A percentile compares a stretch with the other conserved stretches of the same genome.
Evolutionary conservation across 2,797 vertebrate species (phyloP).

Genomic region (Lindbergichthys nudifrons): DNA sequence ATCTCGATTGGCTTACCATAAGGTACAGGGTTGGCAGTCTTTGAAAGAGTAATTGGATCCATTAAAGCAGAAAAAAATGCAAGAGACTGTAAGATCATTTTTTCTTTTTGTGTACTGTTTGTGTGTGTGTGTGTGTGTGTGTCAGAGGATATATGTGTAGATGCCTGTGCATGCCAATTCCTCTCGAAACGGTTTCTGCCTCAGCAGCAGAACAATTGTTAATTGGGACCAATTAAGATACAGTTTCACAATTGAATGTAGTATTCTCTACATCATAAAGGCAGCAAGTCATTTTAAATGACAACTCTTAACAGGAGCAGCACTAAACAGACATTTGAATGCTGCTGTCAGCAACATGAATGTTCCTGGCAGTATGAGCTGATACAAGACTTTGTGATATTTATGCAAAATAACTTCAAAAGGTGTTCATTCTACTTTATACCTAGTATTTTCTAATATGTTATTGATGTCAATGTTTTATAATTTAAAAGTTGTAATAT

Average conservation of each 20-base stretch:
- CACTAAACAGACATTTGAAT: constrained; percentile 15
- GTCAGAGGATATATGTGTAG: constrained; percentile 22
- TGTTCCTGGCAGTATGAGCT: neutral
- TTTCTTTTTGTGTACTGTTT: constrained; percentile 45
- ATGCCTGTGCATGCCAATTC: constrained; percentile 46
- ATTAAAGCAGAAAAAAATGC: constrained; percentile 73
- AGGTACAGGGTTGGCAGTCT: constrained; percentile 68
- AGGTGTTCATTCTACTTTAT: neutral
- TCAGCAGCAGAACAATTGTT: constrained; percentile 27
- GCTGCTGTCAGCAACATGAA: constrained; percentile 1
- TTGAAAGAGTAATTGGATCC: constrained; percentile 82
- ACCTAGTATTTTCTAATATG: neutral
- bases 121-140: neutral
- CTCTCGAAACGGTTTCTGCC: constrained; percentile 26
- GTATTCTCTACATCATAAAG: constrained; percentile 37
- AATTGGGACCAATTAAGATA: constrained; percentile 66
- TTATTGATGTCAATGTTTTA: neutral
- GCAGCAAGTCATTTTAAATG: constrained; percentile 32
- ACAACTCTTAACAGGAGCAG: constrained; percentile 22
- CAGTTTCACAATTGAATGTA: constrained; percentile 57
- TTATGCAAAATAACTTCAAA: constrained; percentile 9
- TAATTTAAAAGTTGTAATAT: neutral
- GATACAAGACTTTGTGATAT: neutral
- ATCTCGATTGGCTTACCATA: constrained; percentile 78
- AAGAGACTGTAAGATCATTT: constrained; percentile 45